Conservation (phyloP, 2,888 invertebrate genomes). For the Drosophila mayaguana region DNA sequence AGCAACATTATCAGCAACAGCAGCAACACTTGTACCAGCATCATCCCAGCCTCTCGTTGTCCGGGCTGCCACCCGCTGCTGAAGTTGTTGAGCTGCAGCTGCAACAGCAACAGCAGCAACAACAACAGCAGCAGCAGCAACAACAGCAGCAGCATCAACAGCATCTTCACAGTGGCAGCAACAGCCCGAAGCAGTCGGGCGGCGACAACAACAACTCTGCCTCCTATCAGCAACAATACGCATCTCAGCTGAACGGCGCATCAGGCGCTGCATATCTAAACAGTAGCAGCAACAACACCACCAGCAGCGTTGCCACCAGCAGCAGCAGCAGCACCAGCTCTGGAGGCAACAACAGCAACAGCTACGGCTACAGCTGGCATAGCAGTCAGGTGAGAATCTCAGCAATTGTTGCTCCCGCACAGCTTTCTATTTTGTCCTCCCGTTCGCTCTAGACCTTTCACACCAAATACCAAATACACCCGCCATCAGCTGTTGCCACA, state of each 20-base stretch:
- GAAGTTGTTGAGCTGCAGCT: constrained; percentile 77
- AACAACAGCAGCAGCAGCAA: constrained; percentile 78
- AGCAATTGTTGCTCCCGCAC: constrained; percentile 11
- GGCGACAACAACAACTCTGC: constrained; percentile 68
- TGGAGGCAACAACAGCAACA: constrained; percentile 43
- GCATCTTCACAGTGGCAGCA: constrained; percentile 78
- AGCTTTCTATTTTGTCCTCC: constrained; percentile 21
- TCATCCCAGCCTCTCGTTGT: constrained; percentile 82
- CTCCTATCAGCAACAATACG: constrained; percentile 79
- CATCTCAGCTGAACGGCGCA: constrained; percentile 73
- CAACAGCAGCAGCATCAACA: constrained; percentile 79
- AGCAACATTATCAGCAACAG: constrained; percentile 71
- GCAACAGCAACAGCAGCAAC: constrained; percentile 62
- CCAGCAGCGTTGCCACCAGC: constrained; percentile 51
- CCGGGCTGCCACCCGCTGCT: constrained; percentile 75
- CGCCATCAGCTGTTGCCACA: constrained; percentile 68
- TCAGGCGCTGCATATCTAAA: constrained; percentile 71
- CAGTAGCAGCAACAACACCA: constrained; percentile 70
- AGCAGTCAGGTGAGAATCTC: constrained; percentile 83
- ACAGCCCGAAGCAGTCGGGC: constrained; percentile 78
- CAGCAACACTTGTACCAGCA: constrained; percentile 82
- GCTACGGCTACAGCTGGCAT: constrained; percentile 84
- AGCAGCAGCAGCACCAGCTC: constrained; percentile 56
- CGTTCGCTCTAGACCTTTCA: constrained; percentile 78
- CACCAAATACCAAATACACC: constrained; percentile 84